Base-by-base conservation (phyloP, 2,888 invertebrate species). In the Rhagonycha lutea region DNA sequence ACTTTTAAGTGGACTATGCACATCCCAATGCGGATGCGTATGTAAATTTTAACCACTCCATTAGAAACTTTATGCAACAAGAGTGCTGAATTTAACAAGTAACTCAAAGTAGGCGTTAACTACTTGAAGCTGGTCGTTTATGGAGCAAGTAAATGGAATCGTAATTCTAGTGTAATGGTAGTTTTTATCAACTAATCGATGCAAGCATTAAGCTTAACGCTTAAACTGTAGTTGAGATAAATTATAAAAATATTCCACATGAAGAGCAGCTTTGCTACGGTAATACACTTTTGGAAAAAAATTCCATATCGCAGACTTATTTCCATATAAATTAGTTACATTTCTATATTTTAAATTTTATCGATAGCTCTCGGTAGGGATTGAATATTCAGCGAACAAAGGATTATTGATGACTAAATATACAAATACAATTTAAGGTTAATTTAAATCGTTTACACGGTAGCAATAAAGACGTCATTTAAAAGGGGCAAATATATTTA, bases 361-460 rank as follows among this genome's bases (percentile, higher is more conserved):
- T 26, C 4, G 26, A 26, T 26, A 26, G 26, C 26, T 26, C 4
- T 26, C 26, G 7, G 4, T 26, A 4, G 24, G 24, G 4, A 4
- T 24, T 28, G 61, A 70, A 14, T 71, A 65, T 11, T n/a, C 61
- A n/a, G 26, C 29, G 60, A 23, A 61, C 23, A 14, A 24, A 26
- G 61, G 32, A 61, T 47, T 71, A 71, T 65, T 65, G 65, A 71
- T 47, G 65, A 47, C 71, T 47, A 26, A 71, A 26, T 61, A 47
- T 9, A 47, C 26, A 26, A 47, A 26, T 65, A 47, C 14, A 71
- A 65, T 71, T 63, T 71, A 23, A 62, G 24, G 65, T 65, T 63
- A 8, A 71, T 71, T 70, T 70, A 29, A 29, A 28, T 28, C 26
- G 26, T 7, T 28, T 28, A 4, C n/a, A n/a, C 26, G 7, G 4